These are phyloP conservation scores for Pandemis heparana DNA, from an alignment of 2,888 invertebrate genomes.

Conservation along the genomic window DNA sequence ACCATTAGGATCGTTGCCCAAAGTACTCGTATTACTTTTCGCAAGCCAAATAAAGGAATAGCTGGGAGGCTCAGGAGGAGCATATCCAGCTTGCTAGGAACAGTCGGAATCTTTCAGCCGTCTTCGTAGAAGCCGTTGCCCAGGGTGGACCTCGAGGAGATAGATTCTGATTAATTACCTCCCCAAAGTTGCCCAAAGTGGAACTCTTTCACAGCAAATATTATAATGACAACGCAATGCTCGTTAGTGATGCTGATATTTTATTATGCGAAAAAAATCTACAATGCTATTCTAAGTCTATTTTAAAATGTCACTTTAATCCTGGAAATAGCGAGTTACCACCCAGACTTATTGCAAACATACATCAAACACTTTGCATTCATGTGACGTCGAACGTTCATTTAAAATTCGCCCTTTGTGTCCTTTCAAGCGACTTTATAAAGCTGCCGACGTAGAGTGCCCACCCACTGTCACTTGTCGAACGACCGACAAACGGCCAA, in stretches of 20 bases:
- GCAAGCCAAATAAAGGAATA: too few species aligned
- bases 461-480: conserved; percentile 70
- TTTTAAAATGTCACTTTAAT: conserved; percentile 27
- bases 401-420: conserved; percentile 64
- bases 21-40: too few species aligned
- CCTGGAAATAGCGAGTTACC: conserved; percentile 3
- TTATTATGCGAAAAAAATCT: too few species aligned
- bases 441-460: conserved; percentile 68
- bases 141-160: too few species aligned
- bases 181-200: too few species aligned
- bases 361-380: conserved; percentile 44
- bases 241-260: too few species aligned
- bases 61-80: too few species aligned
- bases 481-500: conserved; percentile 69
- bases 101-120: too few species aligned
- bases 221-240: background rate
- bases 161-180: too few species aligned
- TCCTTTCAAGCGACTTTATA: conserved; percentile 58
- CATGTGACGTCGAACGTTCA: conserved; percentile 38
- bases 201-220: background rate
- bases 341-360: conserved; percentile 22
- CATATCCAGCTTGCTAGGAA: too few species aligned
- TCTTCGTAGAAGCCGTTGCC: too few species aligned
- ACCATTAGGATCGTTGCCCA: background rate
- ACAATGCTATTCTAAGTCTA: conserved; percentile 16